These are phyloP conservation scores for Pseudopipra pipra DNA, from an alignment of 2,113 vertebrate genomes.

Conservation along the genomic window DNA sequence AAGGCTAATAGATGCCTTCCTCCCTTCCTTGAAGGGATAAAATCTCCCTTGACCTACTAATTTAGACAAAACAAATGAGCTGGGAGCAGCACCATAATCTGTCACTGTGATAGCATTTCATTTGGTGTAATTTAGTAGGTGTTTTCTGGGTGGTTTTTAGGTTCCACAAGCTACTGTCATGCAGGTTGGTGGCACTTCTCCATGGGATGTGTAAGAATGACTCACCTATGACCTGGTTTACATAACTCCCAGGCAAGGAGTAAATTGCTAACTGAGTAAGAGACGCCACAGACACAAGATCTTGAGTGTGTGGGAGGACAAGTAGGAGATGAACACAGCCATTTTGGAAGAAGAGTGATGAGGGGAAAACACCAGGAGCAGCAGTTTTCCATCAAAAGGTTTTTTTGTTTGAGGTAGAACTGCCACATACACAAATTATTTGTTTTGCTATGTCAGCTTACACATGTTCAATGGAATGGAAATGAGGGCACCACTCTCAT, in stretches of 20 bases:
- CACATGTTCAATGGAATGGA: neutral
- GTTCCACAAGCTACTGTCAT: neutral
- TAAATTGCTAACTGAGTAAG: conserved; percentile 18
- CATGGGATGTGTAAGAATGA: conserved; percentile 1
- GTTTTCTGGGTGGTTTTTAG: neutral
- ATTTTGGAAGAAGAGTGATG: neutral
- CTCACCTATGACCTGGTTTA: neutral
- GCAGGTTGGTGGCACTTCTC: neutral
- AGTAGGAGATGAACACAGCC: neutral
- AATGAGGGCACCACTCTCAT: neutral
- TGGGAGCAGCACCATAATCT: neutral
- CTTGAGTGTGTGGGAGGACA: neutral
- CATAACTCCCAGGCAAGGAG: neutral
- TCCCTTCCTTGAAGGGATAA: conserved; percentile 4
- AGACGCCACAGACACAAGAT: conserved; percentile 1
- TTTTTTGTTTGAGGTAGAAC: neutral
- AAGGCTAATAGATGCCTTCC: neutral
- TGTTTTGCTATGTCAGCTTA: neutral
- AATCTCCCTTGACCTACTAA: conserved; percentile 18
- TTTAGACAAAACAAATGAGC: conserved; percentile 11
- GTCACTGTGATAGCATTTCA: neutral
- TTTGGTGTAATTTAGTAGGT: conserved; percentile 11
- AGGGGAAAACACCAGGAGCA: neutral
- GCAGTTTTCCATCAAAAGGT: neutral
- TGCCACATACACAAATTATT: neutral